Conservation (phyloP, 1,140 invertebrate genomes). For the Tetramorium parvispinum region DNA sequence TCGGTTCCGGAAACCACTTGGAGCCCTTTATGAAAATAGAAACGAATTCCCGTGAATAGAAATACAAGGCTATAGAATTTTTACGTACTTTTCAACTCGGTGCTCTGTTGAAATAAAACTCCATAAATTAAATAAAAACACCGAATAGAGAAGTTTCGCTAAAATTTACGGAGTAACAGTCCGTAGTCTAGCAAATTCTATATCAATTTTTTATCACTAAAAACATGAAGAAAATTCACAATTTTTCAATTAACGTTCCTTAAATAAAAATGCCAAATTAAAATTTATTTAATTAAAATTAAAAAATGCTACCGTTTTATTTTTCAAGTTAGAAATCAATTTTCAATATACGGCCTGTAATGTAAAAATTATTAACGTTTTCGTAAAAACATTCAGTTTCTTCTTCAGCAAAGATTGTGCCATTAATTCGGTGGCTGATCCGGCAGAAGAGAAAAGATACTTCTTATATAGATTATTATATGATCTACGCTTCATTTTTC, state of each 20-base stretch:
- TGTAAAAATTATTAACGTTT: background rate
- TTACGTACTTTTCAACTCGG: conserved; percentile 14
- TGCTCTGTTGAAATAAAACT: background rate
- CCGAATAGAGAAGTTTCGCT: background rate
- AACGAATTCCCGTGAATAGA: background rate
- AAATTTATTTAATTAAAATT: background rate
- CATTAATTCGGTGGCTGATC: background rate
- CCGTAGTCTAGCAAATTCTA: background rate
- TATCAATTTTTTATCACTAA: background rate
- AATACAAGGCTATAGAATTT: conserved; percentile 14
- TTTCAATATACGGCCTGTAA: background rate
- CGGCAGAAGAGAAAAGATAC: background rate
- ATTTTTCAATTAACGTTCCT: background rate
- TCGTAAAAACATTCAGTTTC: background rate
- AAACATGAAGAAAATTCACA: background rate
- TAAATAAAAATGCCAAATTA: background rate
- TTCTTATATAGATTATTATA: background rate
- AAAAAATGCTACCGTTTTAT: too few relatives aligned
- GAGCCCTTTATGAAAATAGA: conserved; percentile 42
- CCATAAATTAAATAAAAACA: conserved; percentile 22
- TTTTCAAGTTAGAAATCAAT: background rate
- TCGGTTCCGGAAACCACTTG: conserved; percentile 36
- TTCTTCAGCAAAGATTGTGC: background rate
- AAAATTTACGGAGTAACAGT: background rate
- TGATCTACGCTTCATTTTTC: conserved; percentile 5